phyloP scores from a whole-genome alignment of 1,140 invertebrate genomes.

The Daktulosphaira vitifoliae region DNA sequence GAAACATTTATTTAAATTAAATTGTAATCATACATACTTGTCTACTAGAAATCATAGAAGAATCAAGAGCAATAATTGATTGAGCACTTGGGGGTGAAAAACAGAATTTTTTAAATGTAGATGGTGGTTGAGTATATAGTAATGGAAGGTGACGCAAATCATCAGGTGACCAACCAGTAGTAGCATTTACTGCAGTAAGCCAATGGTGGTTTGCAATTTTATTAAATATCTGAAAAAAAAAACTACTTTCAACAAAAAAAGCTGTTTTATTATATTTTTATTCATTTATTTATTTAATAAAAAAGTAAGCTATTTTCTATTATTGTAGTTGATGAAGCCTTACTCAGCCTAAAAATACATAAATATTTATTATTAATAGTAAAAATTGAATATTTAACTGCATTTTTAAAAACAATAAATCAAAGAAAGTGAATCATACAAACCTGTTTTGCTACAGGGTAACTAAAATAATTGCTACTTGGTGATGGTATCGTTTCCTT shows the following conservation, averaged over 20 bases:
- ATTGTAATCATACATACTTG: slow-evolving; percentile 7
- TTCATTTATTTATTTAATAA: no score
- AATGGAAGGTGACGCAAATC: slow-evolving; percentile 21
- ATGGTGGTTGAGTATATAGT: slow-evolving; percentile 20
- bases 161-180: slow-evolving; percentile 14
- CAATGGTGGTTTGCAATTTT: slow-evolving; percentile 16
- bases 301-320: no score
- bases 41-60: slow-evolving; percentile 4
- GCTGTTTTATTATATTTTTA: no score
- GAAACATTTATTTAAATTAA: not conserved
- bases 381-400: no score
- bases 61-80: slow-evolving; percentile 15
- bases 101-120: slow-evolving; percentile 12
- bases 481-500: not conserved
- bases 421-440: not conserved
- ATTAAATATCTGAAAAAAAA: slow-evolving; percentile 15
- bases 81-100: not conserved
- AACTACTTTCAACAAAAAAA: no score
- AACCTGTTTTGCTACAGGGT: slow-evolving; percentile 17
- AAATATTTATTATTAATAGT: no score
- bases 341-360: no score
- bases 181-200: not conserved
- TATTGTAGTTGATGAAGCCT: no score
- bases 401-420: no score
- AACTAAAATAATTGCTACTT: slow-evolving; percentile 9